These are phyloP conservation scores for Macrochelys suwanniensis DNA, from an alignment of 2,797 vertebrate genomes.

Conservation along the genomic window DNA sequence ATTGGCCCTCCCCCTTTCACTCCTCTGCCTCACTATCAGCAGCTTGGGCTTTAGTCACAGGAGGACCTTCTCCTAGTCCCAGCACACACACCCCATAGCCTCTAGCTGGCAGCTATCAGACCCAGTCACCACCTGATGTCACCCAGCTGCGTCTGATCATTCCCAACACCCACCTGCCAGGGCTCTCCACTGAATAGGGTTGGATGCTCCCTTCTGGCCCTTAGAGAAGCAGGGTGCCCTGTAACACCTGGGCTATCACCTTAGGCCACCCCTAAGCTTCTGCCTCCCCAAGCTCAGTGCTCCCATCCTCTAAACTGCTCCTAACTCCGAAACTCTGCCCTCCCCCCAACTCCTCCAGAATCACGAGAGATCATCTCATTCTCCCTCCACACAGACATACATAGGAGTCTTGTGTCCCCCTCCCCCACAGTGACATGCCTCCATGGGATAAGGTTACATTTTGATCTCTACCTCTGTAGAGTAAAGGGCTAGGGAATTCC, in stretches of 20 bases:
- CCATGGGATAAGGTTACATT: not conserved
- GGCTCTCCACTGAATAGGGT: no score
- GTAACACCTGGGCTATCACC: no score
- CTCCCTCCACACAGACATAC: not conserved
- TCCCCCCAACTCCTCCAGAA: not conserved
- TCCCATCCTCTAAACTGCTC: not conserved
- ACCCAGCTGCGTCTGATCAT: no score
- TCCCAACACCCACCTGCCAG: no score
- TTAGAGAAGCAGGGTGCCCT: no score
- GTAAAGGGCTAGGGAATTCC: not conserved
- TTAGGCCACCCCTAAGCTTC: not conserved
- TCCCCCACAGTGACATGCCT: no score
- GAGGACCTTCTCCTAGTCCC: not conserved
- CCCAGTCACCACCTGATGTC: not conserved
- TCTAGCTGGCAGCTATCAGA: not conserved
- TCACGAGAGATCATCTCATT: not conserved
- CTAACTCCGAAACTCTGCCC: not conserved
- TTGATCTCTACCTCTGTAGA: not conserved
- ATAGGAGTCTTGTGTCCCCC: not conserved
- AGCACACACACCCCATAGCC: not conserved
- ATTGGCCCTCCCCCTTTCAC: no score
- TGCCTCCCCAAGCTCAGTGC: not conserved
- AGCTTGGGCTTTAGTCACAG: not conserved
- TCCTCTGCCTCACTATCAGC: no score
- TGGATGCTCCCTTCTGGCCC: no score